Evolutionary conservation across 2,113 vertebrate species (phyloP), one percentile per base, ranked within the genome.

Genomic region (Crotalus horridus): DNA sequence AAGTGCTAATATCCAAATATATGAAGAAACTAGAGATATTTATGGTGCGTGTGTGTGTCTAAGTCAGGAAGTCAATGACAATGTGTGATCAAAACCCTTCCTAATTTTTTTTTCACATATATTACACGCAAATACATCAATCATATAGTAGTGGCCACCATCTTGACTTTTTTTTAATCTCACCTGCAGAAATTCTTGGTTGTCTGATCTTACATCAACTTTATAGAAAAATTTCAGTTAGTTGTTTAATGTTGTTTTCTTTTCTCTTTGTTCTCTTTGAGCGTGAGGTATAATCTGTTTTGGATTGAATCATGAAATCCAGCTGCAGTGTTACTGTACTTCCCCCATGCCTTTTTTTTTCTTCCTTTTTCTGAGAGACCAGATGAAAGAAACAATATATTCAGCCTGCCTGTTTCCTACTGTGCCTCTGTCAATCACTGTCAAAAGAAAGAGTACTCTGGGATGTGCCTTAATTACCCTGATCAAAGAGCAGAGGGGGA

Each of bases 391-490:
- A 51, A 89, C 33, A 20, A 64, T 56, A 86, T 90, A 90, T 53
- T 93, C 55, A 12, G 55, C 55, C 88, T 53, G 0, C 29, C 39
- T 12, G 93, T 29, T 94, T 89, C 92, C 87, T 0, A 9, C 93
- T 89, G 92, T 17, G 91, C 93, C 26, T 94, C 95, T 95, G 94
- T 64, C 95, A 39, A 93, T 89, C 94, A 89, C 91, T 88, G 61
- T 92, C 91, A 90, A 90, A 90, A 90, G 20, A 89, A 91, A 64
- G 15, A 85, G 12, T 46, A 64, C 48, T 89, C 74, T 64, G 29
- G 56, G 89, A 55, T 85, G 21, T 20, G 33, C 64, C 12, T 5
- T 88, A 3, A 0, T 93, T 20, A 87, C 89, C 21, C 93, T 0
- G 0, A 29, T 1, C 46, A 53, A 81, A 93, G 93, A n/a, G 90